A percentile compares a stretch with the other conserved stretches of the same genome.
phyloP scores from a whole-genome alignment of 2,113 vertebrate genomes.

The Cynopterus brachyotis region DNA sequence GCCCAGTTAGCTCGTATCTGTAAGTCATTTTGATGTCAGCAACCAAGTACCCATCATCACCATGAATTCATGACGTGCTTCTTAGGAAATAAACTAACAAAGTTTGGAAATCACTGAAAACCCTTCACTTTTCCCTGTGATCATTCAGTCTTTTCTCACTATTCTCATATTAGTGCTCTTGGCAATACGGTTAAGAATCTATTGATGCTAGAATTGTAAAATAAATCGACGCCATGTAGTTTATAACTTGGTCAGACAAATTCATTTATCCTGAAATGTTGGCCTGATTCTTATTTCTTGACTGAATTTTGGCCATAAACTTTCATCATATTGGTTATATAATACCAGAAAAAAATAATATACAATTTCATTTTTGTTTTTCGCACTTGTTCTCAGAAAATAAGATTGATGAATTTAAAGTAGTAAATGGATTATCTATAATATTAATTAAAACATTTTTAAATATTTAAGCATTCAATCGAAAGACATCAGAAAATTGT shows the following conservation, averaged over 20 bases:
- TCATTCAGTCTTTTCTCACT: background rate
- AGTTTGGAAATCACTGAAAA: slow-evolving; percentile 53
- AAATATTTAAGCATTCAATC: background rate
- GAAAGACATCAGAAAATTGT: slow-evolving; percentile 15
- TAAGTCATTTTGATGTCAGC: slow-evolving; percentile 22
- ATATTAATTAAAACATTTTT: slow-evolving; percentile 45
- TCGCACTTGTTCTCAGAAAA: slow-evolving; percentile 43
- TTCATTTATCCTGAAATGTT: slow-evolving; percentile 50
- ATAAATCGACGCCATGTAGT: background rate
- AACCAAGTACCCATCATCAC: background rate
- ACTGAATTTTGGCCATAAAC: slow-evolving; percentile 40
- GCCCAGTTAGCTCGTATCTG: background rate
- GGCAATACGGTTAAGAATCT: background rate
- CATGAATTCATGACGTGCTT: background rate
- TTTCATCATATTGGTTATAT: slow-evolving; percentile 37
- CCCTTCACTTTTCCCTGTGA: background rate
- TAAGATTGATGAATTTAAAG: slow-evolving; percentile 46
- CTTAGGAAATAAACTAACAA: slow-evolving; percentile 39
- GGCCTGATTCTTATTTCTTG: slow-evolving; percentile 11
- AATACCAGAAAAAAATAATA: slow-evolving; percentile 52
- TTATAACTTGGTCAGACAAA: slow-evolving; percentile 58
- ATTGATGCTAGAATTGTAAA: slow-evolving; percentile 52
- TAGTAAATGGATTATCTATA: slow-evolving; percentile 11
- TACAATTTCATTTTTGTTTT: background rate
- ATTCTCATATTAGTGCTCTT: slow-evolving; percentile 42